Conservation (phyloP, 2,113 vertebrate species). For the Rattus rattus region DNA sequence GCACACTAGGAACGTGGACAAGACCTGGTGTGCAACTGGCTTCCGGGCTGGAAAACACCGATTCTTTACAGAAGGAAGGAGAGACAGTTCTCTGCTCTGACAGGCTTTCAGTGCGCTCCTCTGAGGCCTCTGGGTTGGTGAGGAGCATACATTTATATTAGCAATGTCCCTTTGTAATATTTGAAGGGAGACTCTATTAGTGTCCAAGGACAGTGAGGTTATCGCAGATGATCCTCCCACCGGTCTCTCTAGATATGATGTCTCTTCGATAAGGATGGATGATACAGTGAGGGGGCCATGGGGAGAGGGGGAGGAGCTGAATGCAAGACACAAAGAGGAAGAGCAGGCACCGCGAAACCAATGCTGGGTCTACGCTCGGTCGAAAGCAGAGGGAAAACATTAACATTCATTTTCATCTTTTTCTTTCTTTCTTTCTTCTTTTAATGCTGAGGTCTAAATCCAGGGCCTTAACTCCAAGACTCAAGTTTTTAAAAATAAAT, state of each 20-base stretch:
- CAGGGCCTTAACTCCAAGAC: neutral
- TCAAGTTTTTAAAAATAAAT: conserved; percentile 31
- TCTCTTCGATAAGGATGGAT: neutral
- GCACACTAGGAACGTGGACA: neutral
- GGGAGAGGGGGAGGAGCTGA: neutral
- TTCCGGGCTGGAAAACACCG: neutral
- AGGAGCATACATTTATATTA: conserved; percentile 5
- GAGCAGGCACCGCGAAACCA: neutral
- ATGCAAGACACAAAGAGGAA: neutral
- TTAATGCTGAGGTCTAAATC: neutral
- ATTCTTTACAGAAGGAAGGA: neutral
- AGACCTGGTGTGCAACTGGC: neutral
- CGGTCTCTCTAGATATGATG: neutral
- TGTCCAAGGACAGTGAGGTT: conserved; percentile 46
- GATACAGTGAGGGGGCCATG: neutral
- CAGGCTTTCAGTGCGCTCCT: neutral
- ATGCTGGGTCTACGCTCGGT: neutral
- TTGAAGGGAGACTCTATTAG: conserved; percentile 17
- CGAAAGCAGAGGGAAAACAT: neutral
- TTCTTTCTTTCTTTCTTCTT: neutral
- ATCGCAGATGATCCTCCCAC: neutral
- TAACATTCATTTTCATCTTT: neutral
- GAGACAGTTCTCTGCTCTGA: neutral
- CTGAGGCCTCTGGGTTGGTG: neutral
- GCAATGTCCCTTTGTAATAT: conserved; percentile 22